A percentile compares a stretch with the other conserved stretches of the same genome.
phyloP scores from a whole-genome alignment of 30 jellyfish, hydroid and myxozoan genomes.

The Rhopilema esculentum region DNA sequence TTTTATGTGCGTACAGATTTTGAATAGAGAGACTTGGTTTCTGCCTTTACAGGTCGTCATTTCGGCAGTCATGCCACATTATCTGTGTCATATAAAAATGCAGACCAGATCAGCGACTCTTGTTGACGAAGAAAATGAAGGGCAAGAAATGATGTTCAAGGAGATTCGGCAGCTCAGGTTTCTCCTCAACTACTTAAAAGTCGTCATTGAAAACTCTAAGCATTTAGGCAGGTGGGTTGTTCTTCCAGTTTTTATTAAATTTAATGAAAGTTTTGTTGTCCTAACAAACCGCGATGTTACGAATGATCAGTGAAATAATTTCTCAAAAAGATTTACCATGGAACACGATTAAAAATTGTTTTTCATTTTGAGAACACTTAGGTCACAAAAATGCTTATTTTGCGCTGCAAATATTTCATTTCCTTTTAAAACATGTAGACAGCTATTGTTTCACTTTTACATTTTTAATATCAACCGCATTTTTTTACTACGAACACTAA shows the following conservation, averaged over 20 bases:
- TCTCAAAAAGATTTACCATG: too few relatives aligned
- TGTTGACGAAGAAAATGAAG: constrained; percentile 30
- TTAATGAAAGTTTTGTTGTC: too few relatives aligned
- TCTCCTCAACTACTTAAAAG: constrained; percentile 74
- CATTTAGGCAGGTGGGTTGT: constrained; percentile 77
- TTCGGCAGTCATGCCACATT: constrained; percentile 81
- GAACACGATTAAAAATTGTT: too few relatives aligned
- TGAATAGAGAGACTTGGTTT: too few relatives aligned
- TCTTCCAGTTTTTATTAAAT: too few relatives aligned
- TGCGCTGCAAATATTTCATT: too few relatives aligned
- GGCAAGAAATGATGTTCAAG: constrained; percentile 52
- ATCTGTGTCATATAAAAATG: constrained; percentile 59
- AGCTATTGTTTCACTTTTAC: neutral
- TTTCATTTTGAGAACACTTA: too few relatives aligned
- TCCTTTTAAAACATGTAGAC: too few relatives aligned
- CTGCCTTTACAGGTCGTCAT: constrained; percentile 90
- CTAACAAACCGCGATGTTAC: too few relatives aligned
- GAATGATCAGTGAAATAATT: too few relatives aligned
- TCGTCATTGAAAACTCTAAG: constrained; percentile 71
- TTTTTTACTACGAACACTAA: neutral
- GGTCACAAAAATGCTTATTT: too few relatives aligned
- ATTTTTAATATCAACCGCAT: neutral
- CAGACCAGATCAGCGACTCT: constrained; percentile 32
- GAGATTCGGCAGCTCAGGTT: constrained; percentile 78
- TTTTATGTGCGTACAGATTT: too few relatives aligned